Evolutionary conservation across 92 coral and sea anemone species (phyloP).

Genomic region (Actinernus sp.): DNA sequence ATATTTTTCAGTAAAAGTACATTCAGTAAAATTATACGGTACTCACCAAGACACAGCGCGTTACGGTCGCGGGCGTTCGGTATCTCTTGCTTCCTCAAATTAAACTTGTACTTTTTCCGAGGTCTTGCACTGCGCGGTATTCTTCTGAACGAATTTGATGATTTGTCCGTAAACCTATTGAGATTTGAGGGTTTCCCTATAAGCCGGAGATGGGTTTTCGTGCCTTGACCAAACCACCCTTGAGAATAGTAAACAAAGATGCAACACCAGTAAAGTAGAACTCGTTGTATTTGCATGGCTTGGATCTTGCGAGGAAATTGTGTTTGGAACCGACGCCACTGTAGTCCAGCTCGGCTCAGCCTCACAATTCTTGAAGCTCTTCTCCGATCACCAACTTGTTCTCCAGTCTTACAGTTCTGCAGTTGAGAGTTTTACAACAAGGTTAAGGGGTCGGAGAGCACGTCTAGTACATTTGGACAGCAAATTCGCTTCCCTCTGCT

Average conservation of each 20-base stretch:
- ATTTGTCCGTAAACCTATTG: conserved; percentile 75
- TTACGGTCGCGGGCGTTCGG: conserved; percentile 78
- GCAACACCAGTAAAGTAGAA: conserved; percentile 55
- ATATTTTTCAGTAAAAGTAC: no score
- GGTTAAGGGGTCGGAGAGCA: no score
- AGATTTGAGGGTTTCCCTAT: conserved; percentile 79
- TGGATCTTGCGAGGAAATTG: no score
- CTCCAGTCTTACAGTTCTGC: no score
- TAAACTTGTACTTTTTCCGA: conserved; percentile 76
- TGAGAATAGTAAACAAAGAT: conserved; percentile 59
- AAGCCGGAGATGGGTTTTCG: conserved; percentile 43
- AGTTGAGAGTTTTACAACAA: no score
- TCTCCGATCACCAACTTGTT: no score
- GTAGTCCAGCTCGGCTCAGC: no score
- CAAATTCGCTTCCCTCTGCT: no score
- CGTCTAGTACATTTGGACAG: no score
- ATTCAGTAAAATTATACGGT: conserved; percentile 3
- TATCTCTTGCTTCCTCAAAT: conserved; percentile 66
- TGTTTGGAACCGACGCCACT: no score
- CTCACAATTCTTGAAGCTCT: no score
- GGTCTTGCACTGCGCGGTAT: conserved; percentile 71
- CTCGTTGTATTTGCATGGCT: conserved; percentile 50
- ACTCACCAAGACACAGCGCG: conserved; percentile 94
- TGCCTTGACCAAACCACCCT: conserved; percentile 51
- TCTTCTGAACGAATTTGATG: conserved; percentile 58